These are phyloP conservation scores for Hedychridium roseum DNA, from an alignment of 2,888 invertebrate genomes.

Conservation along the genomic window DNA sequence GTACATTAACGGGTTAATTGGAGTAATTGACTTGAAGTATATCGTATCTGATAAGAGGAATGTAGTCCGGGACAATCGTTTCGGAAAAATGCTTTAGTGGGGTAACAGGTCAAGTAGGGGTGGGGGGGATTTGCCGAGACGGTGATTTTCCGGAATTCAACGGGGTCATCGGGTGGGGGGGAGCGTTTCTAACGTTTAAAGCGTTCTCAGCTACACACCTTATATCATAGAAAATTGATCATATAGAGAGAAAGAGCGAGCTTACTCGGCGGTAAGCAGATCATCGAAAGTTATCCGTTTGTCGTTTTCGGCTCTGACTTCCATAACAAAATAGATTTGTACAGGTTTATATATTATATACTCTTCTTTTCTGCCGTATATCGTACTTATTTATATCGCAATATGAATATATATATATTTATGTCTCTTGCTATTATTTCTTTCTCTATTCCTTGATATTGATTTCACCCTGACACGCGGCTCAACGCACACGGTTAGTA, in stretches of 20 bases:
- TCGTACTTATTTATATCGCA: neutral
- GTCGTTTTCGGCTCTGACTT: constrained; percentile 3
- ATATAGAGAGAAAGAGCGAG: constrained; percentile 49
- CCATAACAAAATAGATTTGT: constrained; percentile 27
- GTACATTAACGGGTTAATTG: constrained; percentile 50
- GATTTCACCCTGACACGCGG: too few species aligned
- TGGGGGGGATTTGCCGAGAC: too few species aligned
- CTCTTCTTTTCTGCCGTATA: neutral
- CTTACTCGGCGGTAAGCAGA: constrained; percentile 37
- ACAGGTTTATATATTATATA: constrained; percentile 6
- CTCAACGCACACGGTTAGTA: too few species aligned
- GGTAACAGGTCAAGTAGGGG: too few species aligned
- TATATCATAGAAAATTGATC: constrained; percentile 42
- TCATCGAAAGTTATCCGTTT: constrained; percentile 51
- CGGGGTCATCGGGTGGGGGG: too few species aligned
- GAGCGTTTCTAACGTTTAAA: constrained; percentile 38
- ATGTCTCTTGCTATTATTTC: too few species aligned
- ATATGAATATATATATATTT: constrained; percentile 11
- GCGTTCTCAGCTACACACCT: constrained; percentile 46
- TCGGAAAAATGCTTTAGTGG: too few species aligned
- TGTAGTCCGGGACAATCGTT: constrained; percentile 20
- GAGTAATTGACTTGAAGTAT: constrained; percentile 63
- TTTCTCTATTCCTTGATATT: constrained; percentile 14
- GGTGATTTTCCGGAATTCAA: too few species aligned
- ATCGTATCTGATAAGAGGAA: constrained; percentile 38